phyloP scores from a whole-genome alignment of 2,113 vertebrate species.

The Lasiurus borealis region DNA sequence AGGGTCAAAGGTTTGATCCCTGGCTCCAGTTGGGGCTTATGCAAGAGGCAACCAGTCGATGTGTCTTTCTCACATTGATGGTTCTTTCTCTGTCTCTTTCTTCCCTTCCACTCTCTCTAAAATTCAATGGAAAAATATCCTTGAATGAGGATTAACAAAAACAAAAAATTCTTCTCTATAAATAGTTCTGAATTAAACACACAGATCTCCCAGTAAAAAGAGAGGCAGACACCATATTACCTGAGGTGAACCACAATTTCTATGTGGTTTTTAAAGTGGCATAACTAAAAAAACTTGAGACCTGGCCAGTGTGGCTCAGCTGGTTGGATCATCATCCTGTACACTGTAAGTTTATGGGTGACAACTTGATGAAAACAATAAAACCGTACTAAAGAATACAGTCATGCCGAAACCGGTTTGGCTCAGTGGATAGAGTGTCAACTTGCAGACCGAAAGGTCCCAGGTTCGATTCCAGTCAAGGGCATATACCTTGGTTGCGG shows the following conservation, averaged over 20 bases:
- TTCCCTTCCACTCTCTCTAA: not conserved
- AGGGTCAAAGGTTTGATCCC: not conserved
- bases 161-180: constrained; percentile 42
- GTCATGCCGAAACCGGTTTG: not conserved
- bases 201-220: not conserved
- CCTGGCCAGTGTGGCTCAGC: not conserved
- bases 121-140: not conserved
- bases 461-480: no score
- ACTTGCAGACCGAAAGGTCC: no score
- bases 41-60: not conserved
- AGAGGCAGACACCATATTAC: not conserved
- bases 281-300: not conserved
- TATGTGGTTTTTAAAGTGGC: not conserved
- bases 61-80: not conserved
- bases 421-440: no score
- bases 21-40: not conserved
- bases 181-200: constrained; percentile 17
- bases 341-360: not conserved
- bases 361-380: not conserved
- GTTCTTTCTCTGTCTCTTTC: not conserved
- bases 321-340: not conserved
- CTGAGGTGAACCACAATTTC: not conserved
- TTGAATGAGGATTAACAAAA: not conserved
- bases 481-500: no score
- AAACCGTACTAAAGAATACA: constrained; percentile 32